Conservation (phyloP, 1,140 invertebrate species). For the Episyrphus balteatus region DNA sequence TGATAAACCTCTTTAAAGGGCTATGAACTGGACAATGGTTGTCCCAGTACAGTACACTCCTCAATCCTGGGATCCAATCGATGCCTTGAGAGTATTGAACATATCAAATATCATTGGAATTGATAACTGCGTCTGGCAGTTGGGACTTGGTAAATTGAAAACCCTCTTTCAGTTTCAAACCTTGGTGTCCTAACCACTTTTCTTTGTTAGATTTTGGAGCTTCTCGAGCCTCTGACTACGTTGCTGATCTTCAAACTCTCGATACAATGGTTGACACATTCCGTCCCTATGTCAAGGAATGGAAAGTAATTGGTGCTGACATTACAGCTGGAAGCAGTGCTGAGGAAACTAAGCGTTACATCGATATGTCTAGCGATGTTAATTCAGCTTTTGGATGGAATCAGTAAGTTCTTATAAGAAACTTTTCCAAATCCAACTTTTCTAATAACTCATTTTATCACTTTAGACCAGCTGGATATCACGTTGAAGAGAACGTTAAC, state of each 20-base stretch:
- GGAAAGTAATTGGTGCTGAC: slow-evolving; percentile 30
- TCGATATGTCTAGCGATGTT: slow-evolving; percentile 27
- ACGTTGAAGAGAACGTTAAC: background rate
- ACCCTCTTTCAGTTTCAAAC: background rate
- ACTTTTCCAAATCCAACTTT: background rate
- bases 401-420: slow-evolving; percentile 18
- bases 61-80: slow-evolving; percentile 32
- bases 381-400: slow-evolving; percentile 30
- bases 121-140: slow-evolving; percentile 31
- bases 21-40: slow-evolving; percentile 33
- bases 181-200: background rate
- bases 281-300: slow-evolving; percentile 20
- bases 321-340: slow-evolving; percentile 28
- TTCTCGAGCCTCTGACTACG: slow-evolving; percentile 23
- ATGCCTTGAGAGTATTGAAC: slow-evolving; percentile 29
- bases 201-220: slow-evolving; percentile 29
- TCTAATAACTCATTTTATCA: background rate
- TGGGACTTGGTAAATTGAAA: slow-evolving; percentile 16
- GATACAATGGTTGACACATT: slow-evolving; percentile 32
- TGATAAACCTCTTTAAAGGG: slow-evolving; percentile 1
- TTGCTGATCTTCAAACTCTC: slow-evolving; percentile 26
- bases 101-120: slow-evolving; percentile 31
- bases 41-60: slow-evolving; percentile 30
- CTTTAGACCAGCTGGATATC: slow-evolving; percentile 3
- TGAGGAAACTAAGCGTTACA: slow-evolving; percentile 27